Evolutionary conservation across 2,113 vertebrate species (phyloP), one percentile per base, ranked within the genome.

Genomic region (Willisornis vidua): DNA sequence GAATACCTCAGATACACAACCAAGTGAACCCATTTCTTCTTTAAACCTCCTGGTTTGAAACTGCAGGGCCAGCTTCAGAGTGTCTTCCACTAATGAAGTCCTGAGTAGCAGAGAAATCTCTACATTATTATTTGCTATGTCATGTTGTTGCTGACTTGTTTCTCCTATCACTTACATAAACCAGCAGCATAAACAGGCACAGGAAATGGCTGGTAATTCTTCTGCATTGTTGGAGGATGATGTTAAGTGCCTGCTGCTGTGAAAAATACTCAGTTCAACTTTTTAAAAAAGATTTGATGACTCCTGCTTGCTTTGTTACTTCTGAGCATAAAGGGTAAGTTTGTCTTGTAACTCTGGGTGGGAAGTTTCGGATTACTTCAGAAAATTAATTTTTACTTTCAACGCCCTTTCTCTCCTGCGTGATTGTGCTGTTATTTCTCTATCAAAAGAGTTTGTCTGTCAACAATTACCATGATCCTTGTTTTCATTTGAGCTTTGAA

Each of bases 321-420:
- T 93, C 78, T 82, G 52, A 77, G 45, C 28, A 6, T 72, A 91
- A 91, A 66, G 70, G 71, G 43, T 66, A 31, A 66, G 31, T 79
- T 94, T 62, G 85, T 51, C 87, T 57, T 28, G 26, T 73, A 62
- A 19, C 74, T 76, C 59, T 73, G 71, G n/a, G 24, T 48, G 58
- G 65, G 45, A 89, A 80, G 57, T 84, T 87, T 92, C 83, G 86
- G 90, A 70, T 90, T 41, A 26, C 66, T 85, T 92, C 54, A 79
- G 80, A 90, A 96, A 85, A 84, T n/a, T 23, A 3, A 2, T 37
- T 90, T 78, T 94, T 29, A 7, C 76, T 95, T 94, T 95, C 88
- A 92, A 92, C 35, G 0, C 48, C 83, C 72, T 92, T 83, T 59
- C 33, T 39, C 41, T 80, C 46, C 72, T 54, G 54, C 9, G 20